phyloP scores from a whole-genome alignment of 92 coral and sea anemone genomes.

The Nematostella vectensis region DNA sequence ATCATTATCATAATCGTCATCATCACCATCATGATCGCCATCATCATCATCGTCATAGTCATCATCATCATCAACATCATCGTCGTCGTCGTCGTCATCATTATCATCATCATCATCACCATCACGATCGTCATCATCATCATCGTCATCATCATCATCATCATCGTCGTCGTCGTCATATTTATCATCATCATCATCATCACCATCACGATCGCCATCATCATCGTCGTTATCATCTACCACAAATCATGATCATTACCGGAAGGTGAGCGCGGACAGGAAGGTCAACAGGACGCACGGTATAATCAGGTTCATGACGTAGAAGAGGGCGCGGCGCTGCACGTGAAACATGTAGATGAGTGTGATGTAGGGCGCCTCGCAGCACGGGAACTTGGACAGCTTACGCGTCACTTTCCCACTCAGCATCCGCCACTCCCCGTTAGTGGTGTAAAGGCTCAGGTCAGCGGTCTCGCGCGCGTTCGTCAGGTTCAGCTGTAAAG shows the following conservation, averaged over 20 bases:
- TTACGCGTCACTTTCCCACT: constrained; percentile 30
- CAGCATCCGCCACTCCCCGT: constrained; percentile 69
- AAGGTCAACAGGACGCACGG: constrained; percentile 66
- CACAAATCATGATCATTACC: too few species aligned
- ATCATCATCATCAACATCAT: too few species aligned
- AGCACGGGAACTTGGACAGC: constrained; percentile 26
- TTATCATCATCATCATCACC: too few species aligned
- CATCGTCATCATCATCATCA: too few species aligned
- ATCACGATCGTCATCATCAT: too few species aligned
- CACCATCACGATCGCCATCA: too few species aligned
- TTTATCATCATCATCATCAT: too few species aligned
- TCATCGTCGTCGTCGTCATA: too few species aligned
- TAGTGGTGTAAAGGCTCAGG: constrained; percentile 42
- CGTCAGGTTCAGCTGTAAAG: constrained; percentile 40
- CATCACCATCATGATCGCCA: too few species aligned
- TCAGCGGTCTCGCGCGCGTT: constrained; percentile 45
- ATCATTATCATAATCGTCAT: too few species aligned
- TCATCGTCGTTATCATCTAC: neutral
- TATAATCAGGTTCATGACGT: constrained; percentile 58
- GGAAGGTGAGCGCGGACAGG: constrained; percentile 62
- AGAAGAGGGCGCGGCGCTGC: constrained; percentile 55
- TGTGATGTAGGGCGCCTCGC: constrained; percentile 42
- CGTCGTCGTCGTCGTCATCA: too few species aligned
- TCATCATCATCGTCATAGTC: too few species aligned
- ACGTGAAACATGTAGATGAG: constrained; percentile 50